Evolutionary conservation across 2,797 vertebrate genomes (phyloP).

Genomic region (Psittacula echo): DNA sequence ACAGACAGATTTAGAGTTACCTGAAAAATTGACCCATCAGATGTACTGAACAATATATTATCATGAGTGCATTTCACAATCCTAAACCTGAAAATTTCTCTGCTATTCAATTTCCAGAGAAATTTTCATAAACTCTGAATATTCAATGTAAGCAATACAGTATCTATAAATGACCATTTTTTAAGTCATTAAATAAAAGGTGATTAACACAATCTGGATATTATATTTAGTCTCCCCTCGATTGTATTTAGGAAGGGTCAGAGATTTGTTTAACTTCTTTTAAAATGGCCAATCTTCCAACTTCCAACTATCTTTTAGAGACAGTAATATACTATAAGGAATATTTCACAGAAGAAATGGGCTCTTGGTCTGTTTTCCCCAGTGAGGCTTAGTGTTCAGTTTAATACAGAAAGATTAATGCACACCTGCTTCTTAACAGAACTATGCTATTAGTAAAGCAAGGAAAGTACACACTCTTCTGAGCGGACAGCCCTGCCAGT

Average conservation of each 20-base stretch:
- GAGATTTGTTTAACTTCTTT: not conserved
- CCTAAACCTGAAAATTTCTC: not conserved
- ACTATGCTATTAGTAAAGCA: not conserved
- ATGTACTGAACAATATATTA: not conserved
- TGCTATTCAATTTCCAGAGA: not conserved
- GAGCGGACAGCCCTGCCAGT: not conserved
- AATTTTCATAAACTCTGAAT: not conserved
- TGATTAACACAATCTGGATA: not conserved
- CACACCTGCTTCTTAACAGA: not conserved
- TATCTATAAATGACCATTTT: not conserved
- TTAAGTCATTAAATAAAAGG: not conserved
- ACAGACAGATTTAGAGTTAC: not conserved
- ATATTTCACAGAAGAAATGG: not conserved
- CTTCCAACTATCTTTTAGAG: not conserved
- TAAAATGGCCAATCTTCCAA: not conserved
- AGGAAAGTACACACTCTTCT: not conserved
- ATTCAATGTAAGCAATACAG: not conserved
- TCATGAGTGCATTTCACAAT: not conserved
- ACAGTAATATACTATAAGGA: not conserved
- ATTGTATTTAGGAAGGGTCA: not conserved
- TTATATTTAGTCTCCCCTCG: not conserved
- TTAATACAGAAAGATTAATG: not conserved
- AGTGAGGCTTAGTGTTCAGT: not conserved
- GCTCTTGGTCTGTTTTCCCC: not conserved
- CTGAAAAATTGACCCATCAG: not conserved